A percentile compares a stretch with the other conserved stretches of the same genome.
These are phyloP conservation scores for Panagrolaimus sp. DNA, from an alignment of 1,140 invertebrate species.

Conservation along the genomic window DNA sequence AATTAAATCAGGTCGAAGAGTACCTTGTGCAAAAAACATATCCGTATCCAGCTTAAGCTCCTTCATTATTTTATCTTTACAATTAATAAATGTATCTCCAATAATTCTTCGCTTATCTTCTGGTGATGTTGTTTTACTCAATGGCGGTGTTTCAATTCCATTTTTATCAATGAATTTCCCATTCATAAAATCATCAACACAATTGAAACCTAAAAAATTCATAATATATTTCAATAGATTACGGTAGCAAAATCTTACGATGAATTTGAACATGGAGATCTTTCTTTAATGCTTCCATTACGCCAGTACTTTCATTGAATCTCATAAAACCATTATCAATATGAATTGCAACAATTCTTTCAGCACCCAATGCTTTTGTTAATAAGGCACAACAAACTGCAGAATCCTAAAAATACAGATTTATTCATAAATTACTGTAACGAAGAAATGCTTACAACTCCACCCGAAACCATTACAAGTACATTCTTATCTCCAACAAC, in stretches of 20 bases:
- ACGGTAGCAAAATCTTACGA: conserved; percentile 23
- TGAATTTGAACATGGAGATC: conserved; percentile 21
- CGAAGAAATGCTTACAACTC: no score
- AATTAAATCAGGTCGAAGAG: conserved; percentile 90
- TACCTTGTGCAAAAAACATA: conserved; percentile 66
- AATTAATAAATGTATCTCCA: conserved; percentile 87
- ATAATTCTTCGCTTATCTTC: conserved; percentile 98
- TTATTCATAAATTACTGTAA: no score
- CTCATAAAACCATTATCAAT: conserved; percentile 98
- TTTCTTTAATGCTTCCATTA: conserved; percentile 76
- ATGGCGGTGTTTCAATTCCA: conserved; percentile 62
- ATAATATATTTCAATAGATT: conserved; percentile 19
- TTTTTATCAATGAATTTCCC: conserved; percentile 22
- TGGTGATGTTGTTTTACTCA: conserved; percentile 79
- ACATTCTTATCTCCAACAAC: conserved; percentile 86
- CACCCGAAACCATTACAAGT: conserved; percentile 73
- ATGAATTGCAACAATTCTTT: conserved; percentile 89
- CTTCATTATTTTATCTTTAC: conserved; percentile 52
- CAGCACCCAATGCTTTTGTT: conserved; percentile 74
- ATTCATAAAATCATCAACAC: conserved; percentile 47
- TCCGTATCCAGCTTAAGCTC: conserved; percentile 45
- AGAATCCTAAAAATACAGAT: no score
- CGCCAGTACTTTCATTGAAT: conserved; percentile 83
- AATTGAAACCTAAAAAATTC: conserved; percentile 45
- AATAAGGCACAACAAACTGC: conserved; percentile 92